These are phyloP conservation scores for Thamnophis sirtalis DNA, from an alignment of 2,113 vertebrate genomes.

Conservation along the genomic window DNA sequence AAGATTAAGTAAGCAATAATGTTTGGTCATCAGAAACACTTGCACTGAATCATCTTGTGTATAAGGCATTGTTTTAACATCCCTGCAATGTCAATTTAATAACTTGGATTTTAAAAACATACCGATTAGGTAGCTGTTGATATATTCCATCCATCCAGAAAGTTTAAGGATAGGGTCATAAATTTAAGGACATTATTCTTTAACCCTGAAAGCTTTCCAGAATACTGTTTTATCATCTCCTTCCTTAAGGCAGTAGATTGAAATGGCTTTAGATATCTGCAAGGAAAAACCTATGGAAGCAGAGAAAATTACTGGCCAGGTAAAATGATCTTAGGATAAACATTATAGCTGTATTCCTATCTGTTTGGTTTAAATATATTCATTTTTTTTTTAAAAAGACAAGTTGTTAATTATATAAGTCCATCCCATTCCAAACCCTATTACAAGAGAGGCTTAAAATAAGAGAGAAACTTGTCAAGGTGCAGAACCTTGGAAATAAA, in stretches of 20 bases:
- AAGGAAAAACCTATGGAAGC: slow-evolving; percentile 8
- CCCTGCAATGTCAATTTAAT: not conserved
- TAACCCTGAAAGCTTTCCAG: not conserved
- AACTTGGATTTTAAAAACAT: not conserved
- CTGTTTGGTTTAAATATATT: slow-evolving; percentile 23
- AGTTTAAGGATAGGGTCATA: not conserved
- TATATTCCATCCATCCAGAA: not conserved
- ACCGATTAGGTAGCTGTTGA: not conserved
- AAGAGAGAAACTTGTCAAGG: not conserved
- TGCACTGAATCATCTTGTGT: not conserved
- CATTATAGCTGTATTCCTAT: not conserved
- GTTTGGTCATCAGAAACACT: not conserved
- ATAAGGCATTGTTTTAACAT: not conserved
- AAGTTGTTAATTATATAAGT: slow-evolving; percentile 18
- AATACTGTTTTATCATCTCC: not conserved
- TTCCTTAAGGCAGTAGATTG: slow-evolving; percentile 12
- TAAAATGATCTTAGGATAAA: slow-evolving; percentile 3
- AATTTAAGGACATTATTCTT: not conserved
- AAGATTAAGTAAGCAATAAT: not conserved
- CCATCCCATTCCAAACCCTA: not conserved
- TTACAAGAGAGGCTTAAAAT: not conserved
- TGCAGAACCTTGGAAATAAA: slow-evolving; percentile 8
- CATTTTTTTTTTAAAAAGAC: not conserved
- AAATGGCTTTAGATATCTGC: not conserved
- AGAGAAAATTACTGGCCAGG: slow-evolving; percentile 10